Conservation (phyloP, 2,113 vertebrate species). For the Eulemur rufifrons region DNA sequence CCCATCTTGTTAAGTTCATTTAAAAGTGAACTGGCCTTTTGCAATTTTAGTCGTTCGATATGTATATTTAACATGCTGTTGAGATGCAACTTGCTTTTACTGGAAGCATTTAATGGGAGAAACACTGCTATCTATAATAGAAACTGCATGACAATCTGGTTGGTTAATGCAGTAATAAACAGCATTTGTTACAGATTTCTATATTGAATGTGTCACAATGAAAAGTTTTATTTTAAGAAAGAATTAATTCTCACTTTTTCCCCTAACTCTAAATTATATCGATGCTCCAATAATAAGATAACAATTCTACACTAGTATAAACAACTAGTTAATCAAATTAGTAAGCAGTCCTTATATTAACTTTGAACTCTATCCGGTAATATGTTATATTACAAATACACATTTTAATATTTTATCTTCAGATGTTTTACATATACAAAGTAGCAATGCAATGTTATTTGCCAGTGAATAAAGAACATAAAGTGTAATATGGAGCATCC, state of each 20-base stretch:
- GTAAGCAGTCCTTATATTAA: background rate
- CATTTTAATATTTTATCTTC: background rate
- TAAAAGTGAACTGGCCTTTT: background rate
- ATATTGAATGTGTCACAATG: constrained; percentile 85
- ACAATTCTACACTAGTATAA: background rate
- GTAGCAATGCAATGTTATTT: background rate
- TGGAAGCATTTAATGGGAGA: constrained; percentile 74
- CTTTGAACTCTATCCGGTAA: background rate
- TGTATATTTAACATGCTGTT: constrained; percentile 28
- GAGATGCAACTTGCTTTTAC: constrained; percentile 46
- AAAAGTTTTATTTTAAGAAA: constrained; percentile 84
- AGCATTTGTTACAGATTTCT: background rate
- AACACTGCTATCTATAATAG: constrained; percentile 68
- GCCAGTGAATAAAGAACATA: background rate
- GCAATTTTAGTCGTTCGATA: background rate
- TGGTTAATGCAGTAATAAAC: constrained; percentile 60
- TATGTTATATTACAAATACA: background rate
- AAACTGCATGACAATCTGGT: constrained; percentile 62
- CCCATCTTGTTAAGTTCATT: background rate
- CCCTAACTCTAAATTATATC: background rate
- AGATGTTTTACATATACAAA: background rate
- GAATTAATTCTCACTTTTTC: constrained; percentile 80
- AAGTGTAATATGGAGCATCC: background rate
- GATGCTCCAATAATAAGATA: background rate
- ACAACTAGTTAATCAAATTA: background rate